A percentile compares a stretch with the other conserved stretches of the same genome.
These are phyloP conservation scores for Protomyctophum bolini DNA, from an alignment of 2,113 vertebrate species.

Conservation along the genomic window DNA sequence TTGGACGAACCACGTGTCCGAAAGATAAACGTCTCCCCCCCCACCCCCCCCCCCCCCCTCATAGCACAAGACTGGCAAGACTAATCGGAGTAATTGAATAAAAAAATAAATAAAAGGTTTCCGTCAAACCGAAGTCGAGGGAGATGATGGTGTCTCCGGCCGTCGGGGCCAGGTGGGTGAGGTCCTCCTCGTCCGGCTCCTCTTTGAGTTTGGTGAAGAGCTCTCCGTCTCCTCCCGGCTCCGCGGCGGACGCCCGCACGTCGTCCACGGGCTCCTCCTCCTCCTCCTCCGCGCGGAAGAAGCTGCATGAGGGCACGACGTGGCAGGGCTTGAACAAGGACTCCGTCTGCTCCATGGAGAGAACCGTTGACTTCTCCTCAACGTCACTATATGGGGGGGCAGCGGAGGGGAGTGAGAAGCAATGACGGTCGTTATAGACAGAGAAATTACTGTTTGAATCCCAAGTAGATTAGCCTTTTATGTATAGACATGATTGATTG, in stretches of 20 bases:
- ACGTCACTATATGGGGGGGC: slow-evolving; percentile 86
- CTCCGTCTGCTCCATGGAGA: slow-evolving; percentile 97
- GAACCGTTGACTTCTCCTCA: slow-evolving; percentile 89
- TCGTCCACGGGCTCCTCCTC: no score
- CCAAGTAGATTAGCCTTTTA: no score
- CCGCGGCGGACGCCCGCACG: no score
- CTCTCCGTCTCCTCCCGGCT: no score
- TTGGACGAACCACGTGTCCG: no score
- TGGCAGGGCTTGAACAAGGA: slow-evolving; percentile 87
- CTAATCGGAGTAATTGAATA: no score
- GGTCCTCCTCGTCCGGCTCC: slow-evolving; percentile 95
- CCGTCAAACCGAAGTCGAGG: slow-evolving; percentile 93
- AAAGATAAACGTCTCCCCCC: no score
- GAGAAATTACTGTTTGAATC: background rate
- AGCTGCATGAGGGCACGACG: slow-evolving; percentile 81
- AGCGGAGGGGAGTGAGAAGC: background rate
- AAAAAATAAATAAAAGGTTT: no score
- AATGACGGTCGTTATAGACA: background rate
- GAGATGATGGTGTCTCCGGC: slow-evolving; percentile 90
- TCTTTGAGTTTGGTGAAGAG: slow-evolving; percentile 93
- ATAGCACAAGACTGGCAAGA: no score
- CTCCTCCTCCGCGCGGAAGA: no score
- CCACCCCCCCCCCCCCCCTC: no score
- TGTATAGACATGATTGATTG: no score
- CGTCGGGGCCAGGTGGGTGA: slow-evolving; percentile 92